Evolutionary conservation across 1,140 invertebrate species (phyloP).

Genomic region (Mamestra configurata): DNA sequence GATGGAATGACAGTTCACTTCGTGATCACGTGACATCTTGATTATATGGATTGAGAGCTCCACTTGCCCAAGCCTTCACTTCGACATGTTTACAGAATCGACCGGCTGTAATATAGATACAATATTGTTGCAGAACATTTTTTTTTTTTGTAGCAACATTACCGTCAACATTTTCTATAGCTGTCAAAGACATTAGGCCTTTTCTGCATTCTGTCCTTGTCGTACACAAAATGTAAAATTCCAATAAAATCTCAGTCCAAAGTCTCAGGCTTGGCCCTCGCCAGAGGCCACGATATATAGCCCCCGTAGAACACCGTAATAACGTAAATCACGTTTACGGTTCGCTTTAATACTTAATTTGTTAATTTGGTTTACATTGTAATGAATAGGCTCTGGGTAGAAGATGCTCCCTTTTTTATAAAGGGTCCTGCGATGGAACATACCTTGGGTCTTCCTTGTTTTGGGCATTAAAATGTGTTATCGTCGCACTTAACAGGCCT

Average conservation of each 20-base stretch:
- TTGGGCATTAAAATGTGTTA: background rate
- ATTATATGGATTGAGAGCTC: too few relatives aligned
- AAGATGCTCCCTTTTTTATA: conserved; percentile 15
- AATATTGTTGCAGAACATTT: too few relatives aligned
- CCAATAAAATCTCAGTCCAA: background rate
- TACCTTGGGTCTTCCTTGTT: background rate
- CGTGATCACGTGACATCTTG: too few relatives aligned
- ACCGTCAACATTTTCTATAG: too few relatives aligned
- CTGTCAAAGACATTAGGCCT: too few relatives aligned
- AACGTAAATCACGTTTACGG: conserved; percentile 50
- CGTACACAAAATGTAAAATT: background rate
- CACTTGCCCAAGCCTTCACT: too few relatives aligned
- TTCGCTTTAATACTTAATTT: conserved; percentile 47
- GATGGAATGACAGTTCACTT: too few relatives aligned
- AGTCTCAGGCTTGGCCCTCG: background rate
- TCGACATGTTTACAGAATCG: too few relatives aligned
- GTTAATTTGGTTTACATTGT: conserved; percentile 47
- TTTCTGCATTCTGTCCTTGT: too few relatives aligned
- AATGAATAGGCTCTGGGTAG: conserved; percentile 26
- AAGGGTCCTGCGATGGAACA: background rate
- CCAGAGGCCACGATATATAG: conserved; percentile 21
- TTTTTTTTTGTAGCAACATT: too few relatives aligned
- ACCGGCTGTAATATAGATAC: too few relatives aligned
- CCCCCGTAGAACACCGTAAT: conserved; percentile 25
- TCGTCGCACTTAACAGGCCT: too few relatives aligned